Percentiles rank a stretch among this genome's conserved stretches.
Evolutionary conservation across 1,140 invertebrate species (phyloP).

Genomic region (Temnothorax curvispinosus): DNA sequence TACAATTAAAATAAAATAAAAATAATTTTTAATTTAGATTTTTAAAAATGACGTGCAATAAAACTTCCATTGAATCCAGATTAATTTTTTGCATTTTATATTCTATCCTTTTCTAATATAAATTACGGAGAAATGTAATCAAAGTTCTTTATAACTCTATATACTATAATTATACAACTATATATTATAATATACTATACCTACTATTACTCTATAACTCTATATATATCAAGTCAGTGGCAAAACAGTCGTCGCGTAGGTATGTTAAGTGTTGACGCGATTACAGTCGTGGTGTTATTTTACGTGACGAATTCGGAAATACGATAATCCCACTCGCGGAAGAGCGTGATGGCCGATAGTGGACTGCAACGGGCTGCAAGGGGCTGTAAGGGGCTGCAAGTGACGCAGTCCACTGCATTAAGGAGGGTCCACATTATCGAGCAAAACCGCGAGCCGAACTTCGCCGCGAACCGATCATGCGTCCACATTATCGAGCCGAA

Average conservation of each 20-base stretch:
- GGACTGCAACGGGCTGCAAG: slow-evolving; percentile 48
- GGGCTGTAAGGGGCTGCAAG: slow-evolving; percentile 66
- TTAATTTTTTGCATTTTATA: background rate
- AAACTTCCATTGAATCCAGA: background rate
- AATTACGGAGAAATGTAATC: background rate
- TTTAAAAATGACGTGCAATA: background rate
- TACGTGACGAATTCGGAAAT: slow-evolving; percentile 66
- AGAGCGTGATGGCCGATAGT: slow-evolving; percentile 23
- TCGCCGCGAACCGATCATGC: too few relatives aligned
- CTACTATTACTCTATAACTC: background rate
- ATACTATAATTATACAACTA: too few relatives aligned
- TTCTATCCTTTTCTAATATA: background rate
- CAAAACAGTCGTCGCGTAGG: background rate
- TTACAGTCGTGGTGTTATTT: slow-evolving; percentile 49
- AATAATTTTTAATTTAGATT: background rate
- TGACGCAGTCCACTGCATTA: slow-evolving; percentile 70
- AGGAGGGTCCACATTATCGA: too few relatives aligned
- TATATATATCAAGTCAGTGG: background rate
- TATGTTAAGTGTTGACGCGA: slow-evolving; percentile 14
- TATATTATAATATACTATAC: too few relatives aligned
- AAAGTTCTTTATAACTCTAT: background rate
- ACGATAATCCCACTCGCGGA: slow-evolving; percentile 53
- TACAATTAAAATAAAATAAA: background rate
- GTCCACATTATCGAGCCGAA: too few relatives aligned
- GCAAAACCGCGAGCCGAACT: too few relatives aligned